These are phyloP conservation scores for Drosophila kokeensis DNA, from an alignment of 2,888 invertebrate species.

Conservation along the genomic window DNA sequence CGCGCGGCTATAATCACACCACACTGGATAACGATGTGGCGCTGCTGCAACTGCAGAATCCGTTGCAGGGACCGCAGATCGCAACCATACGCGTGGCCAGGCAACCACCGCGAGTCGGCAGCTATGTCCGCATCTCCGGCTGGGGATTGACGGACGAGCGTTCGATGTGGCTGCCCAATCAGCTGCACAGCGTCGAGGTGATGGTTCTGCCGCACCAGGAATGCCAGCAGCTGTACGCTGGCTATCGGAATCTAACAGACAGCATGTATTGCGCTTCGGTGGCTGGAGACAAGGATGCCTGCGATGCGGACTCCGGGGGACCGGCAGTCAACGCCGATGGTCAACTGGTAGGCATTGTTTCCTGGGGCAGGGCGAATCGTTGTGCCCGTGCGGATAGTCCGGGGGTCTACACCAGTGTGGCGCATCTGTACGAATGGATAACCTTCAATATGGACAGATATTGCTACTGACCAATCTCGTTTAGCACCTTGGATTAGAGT, in stretches of 20 bases:
- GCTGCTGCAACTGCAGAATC: conserved; percentile 64
- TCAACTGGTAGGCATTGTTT: conserved; percentile 88
- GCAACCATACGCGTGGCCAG: conserved; percentile 55
- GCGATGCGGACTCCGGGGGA: conserved; percentile 83
- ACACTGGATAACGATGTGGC: conserved; percentile 79
- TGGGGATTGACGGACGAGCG: conserved; percentile 74
- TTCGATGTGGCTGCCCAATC: conserved; percentile 60
- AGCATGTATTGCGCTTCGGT: conserved; percentile 77
- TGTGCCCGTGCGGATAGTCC: conserved; percentile 87
- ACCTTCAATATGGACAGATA: conserved; percentile 52
- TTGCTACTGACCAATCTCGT: conserved; percentile 50
- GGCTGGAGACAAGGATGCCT: conserved; percentile 78
- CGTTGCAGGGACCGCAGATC: conserved; percentile 54
- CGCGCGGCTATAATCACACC: conserved; percentile 50
- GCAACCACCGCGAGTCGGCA: conserved; percentile 43
- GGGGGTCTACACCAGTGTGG: conserved; percentile 88
- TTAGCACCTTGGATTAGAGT: not conserved
- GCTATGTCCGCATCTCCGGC: conserved; percentile 71
- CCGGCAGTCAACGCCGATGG: conserved; percentile 74
- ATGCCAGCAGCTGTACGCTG: conserved; percentile 61
- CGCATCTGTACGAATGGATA: conserved; percentile 67
- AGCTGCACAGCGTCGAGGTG: conserved; percentile 74
- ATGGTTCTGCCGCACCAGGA: conserved; percentile 54
- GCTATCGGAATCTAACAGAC: conserved; percentile 67
- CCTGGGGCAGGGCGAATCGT: conserved; percentile 83